Conservation (phyloP, 2,113 vertebrate species). For the Daubentonia madagascariensis region DNA sequence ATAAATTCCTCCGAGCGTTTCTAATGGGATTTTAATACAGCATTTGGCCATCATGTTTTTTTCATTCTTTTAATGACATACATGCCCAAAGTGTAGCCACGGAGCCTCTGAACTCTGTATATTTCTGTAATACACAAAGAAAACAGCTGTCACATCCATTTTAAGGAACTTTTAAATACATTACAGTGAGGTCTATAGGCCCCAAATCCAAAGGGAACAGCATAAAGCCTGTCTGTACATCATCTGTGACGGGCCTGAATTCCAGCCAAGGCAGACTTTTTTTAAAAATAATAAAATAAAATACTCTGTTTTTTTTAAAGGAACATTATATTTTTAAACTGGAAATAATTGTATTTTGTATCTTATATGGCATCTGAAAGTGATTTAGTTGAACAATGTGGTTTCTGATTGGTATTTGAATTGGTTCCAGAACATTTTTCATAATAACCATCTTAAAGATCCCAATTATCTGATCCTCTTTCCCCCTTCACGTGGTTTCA, state of each 20-base stretch:
- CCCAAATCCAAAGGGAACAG: slow-evolving; percentile 80
- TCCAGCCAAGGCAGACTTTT: slow-evolving; percentile 86
- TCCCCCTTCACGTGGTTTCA: slow-evolving; percentile 79
- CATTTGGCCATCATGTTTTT: slow-evolving; percentile 77
- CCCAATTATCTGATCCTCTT: slow-evolving; percentile 89
- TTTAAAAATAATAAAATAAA: slow-evolving; percentile 83
- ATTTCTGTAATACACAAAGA: slow-evolving; percentile 76
- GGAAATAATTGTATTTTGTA: slow-evolving; percentile 93
- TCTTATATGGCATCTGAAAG: slow-evolving; percentile 94
- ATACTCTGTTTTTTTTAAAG: slow-evolving; percentile 81
- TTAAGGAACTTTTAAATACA: slow-evolving; percentile 72
- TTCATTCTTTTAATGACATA: slow-evolving; percentile 76
- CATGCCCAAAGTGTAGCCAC: slow-evolving; percentile 65
- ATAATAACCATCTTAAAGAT: slow-evolving; percentile 89
- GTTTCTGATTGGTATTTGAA: slow-evolving; percentile 93
- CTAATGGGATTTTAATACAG: slow-evolving; percentile 78
- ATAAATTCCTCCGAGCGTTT: slow-evolving; percentile 69
- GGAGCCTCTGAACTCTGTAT: slow-evolving; percentile 73
- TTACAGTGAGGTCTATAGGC: slow-evolving; percentile 63
- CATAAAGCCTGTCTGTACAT: slow-evolving; percentile 88
- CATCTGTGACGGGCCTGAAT: slow-evolving; percentile 88
- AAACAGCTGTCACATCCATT: slow-evolving; percentile 78
- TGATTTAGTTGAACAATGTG: slow-evolving; percentile 94
- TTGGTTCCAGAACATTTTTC: slow-evolving; percentile 90
- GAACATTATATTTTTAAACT: slow-evolving; percentile 93